A percentile compares a stretch with the other conserved stretches of the same genome.
These are phyloP conservation scores for Tribolium madens DNA, from an alignment of 1,140 invertebrate genomes.

Conservation along the genomic window DNA sequence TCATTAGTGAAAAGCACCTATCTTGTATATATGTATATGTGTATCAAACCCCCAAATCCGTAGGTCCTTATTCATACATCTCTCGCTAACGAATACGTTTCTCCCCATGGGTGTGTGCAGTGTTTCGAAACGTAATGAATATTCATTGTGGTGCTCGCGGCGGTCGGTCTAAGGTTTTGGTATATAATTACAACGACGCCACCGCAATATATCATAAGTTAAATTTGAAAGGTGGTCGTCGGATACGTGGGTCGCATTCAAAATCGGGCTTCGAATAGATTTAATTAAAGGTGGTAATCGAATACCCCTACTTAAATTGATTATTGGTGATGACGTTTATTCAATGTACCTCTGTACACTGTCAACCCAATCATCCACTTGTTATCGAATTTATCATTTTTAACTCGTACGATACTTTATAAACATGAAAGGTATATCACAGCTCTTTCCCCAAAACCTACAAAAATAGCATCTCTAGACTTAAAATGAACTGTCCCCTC, in stretches of 20 bases:
- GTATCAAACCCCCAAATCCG: neutral
- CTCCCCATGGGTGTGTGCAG: slow-evolving; percentile 45
- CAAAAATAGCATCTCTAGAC: neutral
- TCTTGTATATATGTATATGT: slow-evolving; percentile 20
- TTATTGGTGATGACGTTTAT: slow-evolving; percentile 38
- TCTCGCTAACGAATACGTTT: slow-evolving; percentile 45
- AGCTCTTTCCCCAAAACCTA: neutral
- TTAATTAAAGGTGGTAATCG: slow-evolving; percentile 50
- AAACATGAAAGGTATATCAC: neutral
- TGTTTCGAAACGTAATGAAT: slow-evolving; percentile 57
- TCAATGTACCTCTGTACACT: neutral
- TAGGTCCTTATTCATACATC: slow-evolving; percentile 48
- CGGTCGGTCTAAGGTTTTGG: slow-evolving; percentile 59
- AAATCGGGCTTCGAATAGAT: slow-evolving; percentile 47
- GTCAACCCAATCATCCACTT: slow-evolving; percentile 12
- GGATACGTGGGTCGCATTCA: slow-evolving; percentile 57
- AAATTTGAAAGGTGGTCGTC: slow-evolving; percentile 57
- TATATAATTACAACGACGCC: slow-evolving; percentile 58
- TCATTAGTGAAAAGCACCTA: slow-evolving; percentile 47
- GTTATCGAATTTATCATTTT: slow-evolving; percentile 26
- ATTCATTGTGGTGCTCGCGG: slow-evolving; percentile 56
- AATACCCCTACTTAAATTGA: slow-evolving; percentile 48
- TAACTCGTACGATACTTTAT: too few species aligned
- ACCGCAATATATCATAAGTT: slow-evolving; percentile 58
- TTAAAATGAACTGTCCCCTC: neutral